Evolutionary conservation across 2,113 vertebrate species (phyloP).

Genomic region (Recurvirostra avosetta): DNA sequence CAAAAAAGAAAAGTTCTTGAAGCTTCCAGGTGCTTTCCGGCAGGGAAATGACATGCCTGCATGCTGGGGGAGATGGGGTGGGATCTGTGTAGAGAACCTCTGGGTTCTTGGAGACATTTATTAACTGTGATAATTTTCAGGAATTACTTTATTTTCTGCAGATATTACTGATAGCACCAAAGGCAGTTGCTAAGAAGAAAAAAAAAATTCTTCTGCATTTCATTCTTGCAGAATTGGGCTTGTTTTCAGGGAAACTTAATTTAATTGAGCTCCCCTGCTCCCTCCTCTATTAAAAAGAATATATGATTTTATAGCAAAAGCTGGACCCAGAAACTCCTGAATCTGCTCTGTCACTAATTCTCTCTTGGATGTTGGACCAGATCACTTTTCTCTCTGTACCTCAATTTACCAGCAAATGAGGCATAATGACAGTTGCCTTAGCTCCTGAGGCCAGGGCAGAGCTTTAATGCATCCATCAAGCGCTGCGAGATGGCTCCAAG

Average conservation of each 20-base stretch:
- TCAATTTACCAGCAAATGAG: not conserved
- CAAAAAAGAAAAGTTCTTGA: not conserved
- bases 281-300: not conserved
- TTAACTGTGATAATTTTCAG: not conserved
- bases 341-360: not conserved
- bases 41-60: not conserved
- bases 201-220: not conserved
- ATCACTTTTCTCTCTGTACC: not conserved
- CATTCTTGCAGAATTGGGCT: not conserved
- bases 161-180: not conserved
- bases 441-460: not conserved
- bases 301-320: not conserved
- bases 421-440: not conserved
- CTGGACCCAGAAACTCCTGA: not conserved
- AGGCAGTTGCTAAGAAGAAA: not conserved
- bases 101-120: not conserved
- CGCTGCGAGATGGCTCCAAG: not conserved
- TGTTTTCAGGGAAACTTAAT: not conserved
- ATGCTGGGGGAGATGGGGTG: not conserved
- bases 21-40: not conserved
- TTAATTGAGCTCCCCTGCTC: not conserved
- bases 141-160: not conserved
- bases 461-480: not conserved
- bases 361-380: not conserved
- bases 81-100: not conserved